Base-by-base conservation (phyloP, 2,888 invertebrate genomes). In the Arctia plantaginis region DNA sequence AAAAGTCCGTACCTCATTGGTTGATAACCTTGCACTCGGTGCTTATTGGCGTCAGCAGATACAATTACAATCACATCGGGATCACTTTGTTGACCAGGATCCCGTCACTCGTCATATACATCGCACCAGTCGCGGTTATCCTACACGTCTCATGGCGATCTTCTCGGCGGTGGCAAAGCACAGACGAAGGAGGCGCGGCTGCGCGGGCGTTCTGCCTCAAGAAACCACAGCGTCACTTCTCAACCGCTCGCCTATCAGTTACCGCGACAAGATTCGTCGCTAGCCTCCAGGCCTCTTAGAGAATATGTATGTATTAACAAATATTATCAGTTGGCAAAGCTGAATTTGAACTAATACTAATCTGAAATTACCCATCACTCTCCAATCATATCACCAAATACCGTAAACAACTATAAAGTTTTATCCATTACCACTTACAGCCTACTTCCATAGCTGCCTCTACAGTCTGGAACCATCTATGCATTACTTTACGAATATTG, bases 41-140 rank as follows among this genome's bases (percentile, higher is more conserved):
- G 35, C 35, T 35, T 35, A 35, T 35, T 35, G 6, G 35, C 6
- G 35, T 35, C 6, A 35, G 35, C 35, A 35, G 35, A 4, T 4
- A 6, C 35, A 35, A 35, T 35, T 3, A 35, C 35, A 4, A 35
- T 35, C 35, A 35, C 15, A 30, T 59, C 15, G 6, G 27, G 4
- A 15, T 59, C 6, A 62, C 27, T 62, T 27, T 41, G 33, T 59
- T 69, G 86, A 88, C 79, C 95, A 96, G 98, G 98, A 86, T 98
- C 99, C 82, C 97, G 99, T 85, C 99, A 99, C 94, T 99, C 98
- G 84, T 99, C 99, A 87, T 99, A 99, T 95, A 99, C 99, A 85
- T 99, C 99, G 79, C 99, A 99, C 93, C 98, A 98, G 88, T 99
- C 99, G 76, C 97, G 98, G 86, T 96, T 99, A 89, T 99, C 99